phyloP scores from a whole-genome alignment of 2,113 vertebrate genomes.

The Heteronetta atricapilla region DNA sequence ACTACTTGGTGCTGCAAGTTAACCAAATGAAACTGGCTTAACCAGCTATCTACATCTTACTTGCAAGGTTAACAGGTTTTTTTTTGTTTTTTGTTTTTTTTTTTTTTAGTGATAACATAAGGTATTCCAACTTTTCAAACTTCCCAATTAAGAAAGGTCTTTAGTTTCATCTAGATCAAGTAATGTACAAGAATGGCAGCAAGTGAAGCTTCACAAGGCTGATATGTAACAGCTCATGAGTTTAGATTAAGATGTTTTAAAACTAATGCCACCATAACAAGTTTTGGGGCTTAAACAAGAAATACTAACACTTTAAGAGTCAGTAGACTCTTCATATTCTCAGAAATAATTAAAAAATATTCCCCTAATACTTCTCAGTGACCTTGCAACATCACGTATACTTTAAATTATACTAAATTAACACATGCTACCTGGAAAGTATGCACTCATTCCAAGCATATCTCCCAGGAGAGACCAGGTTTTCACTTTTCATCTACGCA shows the following conservation, averaged over 20 bases:
- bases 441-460: background rate
- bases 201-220: background rate
- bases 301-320: background rate
- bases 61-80: background rate
- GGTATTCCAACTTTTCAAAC: background rate
- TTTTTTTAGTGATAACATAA: background rate
- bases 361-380: background rate
- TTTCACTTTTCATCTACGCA: background rate
- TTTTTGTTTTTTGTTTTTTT: background rate
- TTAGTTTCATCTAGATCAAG: background rate
- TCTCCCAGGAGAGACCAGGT: background rate
- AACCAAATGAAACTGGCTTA: background rate
- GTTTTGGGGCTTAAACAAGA: background rate
- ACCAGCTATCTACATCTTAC: background rate
- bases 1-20: background rate
- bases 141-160: background rate
- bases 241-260: background rate
- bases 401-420: background rate
- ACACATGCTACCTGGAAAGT: background rate
- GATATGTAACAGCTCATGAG: background rate
- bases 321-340: background rate
- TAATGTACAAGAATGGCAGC: background rate
- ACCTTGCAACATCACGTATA: background rate
- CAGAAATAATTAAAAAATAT: background rate
- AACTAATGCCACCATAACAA: background rate